phyloP scores from a whole-genome alignment of 1,140 invertebrate genomes.

The Drosophila bocqueti region DNA sequence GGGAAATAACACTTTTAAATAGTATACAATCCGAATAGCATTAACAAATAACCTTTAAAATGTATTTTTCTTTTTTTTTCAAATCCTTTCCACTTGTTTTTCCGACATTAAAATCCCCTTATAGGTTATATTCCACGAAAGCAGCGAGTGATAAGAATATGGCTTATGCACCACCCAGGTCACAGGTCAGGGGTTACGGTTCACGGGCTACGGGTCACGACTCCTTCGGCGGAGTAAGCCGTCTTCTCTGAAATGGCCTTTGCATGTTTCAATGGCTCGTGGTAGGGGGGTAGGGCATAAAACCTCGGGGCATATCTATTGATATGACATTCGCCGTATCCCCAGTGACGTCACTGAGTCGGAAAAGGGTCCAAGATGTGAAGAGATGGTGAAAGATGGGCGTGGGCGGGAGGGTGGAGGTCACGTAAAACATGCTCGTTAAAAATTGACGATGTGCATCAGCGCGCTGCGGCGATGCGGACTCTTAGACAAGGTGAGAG shows the following conservation, averaged over 20 bases:
- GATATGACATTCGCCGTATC: slow-evolving; percentile 43
- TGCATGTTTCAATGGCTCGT: not conserved
- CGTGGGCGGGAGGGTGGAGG: slow-evolving; percentile 11
- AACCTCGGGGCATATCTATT: slow-evolving; percentile 36
- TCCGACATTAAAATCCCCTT: not conserved
- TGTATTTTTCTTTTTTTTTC: too few species aligned
- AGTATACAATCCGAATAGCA: not conserved
- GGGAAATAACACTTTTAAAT: not conserved
- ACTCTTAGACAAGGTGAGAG: slow-evolving; percentile 48
- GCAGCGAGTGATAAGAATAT: slow-evolving; percentile 8
- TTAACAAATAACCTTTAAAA: not conserved
- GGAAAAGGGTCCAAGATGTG: not conserved
- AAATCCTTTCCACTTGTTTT: not conserved
- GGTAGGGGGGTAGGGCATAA: not conserved
- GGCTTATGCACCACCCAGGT: slow-evolving; percentile 12
- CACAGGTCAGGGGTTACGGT: slow-evolving; percentile 4
- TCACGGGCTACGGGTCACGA: slow-evolving; percentile 6
- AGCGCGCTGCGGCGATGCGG: slow-evolving; percentile 61
- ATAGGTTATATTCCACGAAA: not conserved
- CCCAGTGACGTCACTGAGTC: slow-evolving; percentile 52
- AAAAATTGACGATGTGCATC: slow-evolving; percentile 82
- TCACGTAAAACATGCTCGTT: slow-evolving; percentile 76
- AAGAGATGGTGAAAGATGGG: not conserved
- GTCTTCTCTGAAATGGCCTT: slow-evolving; percentile 11
- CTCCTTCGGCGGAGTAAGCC: slow-evolving; percentile 2